These are phyloP conservation scores for Teinopalpus imperialis DNA, from an alignment of 2,888 invertebrate species.

Conservation along the genomic window DNA sequence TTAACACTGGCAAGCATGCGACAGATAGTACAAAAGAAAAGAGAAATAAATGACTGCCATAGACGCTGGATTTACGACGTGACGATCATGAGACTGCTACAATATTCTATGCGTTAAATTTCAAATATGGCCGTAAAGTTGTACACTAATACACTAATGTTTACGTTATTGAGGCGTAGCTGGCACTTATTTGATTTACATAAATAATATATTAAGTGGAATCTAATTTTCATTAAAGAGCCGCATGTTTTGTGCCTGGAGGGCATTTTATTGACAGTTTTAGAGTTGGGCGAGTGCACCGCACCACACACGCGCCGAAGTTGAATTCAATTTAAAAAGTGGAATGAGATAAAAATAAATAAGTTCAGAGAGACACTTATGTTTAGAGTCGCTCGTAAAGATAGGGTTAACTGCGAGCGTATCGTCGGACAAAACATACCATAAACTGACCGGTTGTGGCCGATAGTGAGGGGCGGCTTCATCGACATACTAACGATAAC, in stretches of 20 bases:
- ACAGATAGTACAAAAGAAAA: not conserved
- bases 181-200: constrained; percentile 65
- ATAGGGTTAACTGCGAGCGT: constrained; percentile 80
- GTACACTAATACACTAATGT: constrained; percentile 48
- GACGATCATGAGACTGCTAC: constrained; percentile 58
- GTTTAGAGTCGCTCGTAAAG: constrained; percentile 80
- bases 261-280: constrained; percentile 74
- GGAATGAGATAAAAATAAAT: constrained; percentile 81
- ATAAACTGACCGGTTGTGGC: constrained; percentile 74
- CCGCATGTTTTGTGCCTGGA: constrained; percentile 58
- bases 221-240: constrained; percentile 74
- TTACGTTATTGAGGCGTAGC: constrained; percentile 62
- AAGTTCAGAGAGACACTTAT: constrained; percentile 79
- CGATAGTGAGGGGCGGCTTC: constrained; percentile 52
- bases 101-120: constrained; percentile 56
- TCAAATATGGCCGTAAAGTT: constrained; percentile 58
- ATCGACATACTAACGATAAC: constrained; percentile 36
- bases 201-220: constrained; percentile 65
- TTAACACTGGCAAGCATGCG: constrained; percentile 1
- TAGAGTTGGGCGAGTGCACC: constrained; percentile 61
- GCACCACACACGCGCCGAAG: constrained; percentile 77
- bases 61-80: constrained; percentile 58
- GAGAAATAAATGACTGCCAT: constrained; percentile 43
- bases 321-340: constrained; percentile 79
- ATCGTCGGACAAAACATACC: constrained; percentile 77